A percentile compares a stretch with the other conserved stretches of the same genome.
Evolutionary conservation across 2,113 vertebrate species (phyloP).

Genomic region (Tiliqua scincoides): DNA sequence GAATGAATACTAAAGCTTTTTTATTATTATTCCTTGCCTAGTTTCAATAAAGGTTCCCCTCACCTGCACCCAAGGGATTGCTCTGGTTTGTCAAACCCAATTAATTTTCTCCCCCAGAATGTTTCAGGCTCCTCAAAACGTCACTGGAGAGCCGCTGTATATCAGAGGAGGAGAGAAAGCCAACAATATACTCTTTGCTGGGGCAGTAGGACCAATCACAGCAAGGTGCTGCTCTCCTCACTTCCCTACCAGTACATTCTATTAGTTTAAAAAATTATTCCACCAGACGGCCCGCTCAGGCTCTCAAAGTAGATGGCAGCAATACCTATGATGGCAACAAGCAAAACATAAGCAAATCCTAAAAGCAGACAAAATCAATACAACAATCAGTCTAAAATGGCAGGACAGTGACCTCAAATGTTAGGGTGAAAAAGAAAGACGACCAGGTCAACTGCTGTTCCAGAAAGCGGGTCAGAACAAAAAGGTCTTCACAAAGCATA

Average conservation of each 20-base stretch:
- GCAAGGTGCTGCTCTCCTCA: conserved; percentile 25
- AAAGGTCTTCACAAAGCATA: not conserved
- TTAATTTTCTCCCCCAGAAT: conserved; percentile 76
- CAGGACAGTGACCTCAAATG: not conserved
- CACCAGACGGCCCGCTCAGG: not conserved
- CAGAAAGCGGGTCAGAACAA: not conserved
- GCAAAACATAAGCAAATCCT: not conserved
- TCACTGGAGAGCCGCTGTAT: conserved; percentile 38
- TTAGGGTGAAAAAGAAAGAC: not conserved
- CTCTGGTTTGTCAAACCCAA: conserved; percentile 80
- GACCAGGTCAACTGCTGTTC: not conserved
- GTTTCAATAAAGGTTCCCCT: conserved; percentile 67
- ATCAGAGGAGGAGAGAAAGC: conserved; percentile 52
- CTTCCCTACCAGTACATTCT: not conserved
- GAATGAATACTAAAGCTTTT: conserved; percentile 47
- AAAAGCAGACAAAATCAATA: not conserved
- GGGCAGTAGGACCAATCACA: not conserved
- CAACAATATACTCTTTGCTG: conserved; percentile 35
- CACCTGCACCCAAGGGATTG: conserved; percentile 67
- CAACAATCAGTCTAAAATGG: not conserved
- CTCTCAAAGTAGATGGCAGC: not conserved
- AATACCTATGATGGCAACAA: not conserved
- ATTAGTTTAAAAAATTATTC: not conserved
- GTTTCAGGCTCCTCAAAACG: conserved; percentile 73
- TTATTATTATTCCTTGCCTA: conserved; percentile 59